Evolutionary conservation across 1,140 invertebrate species (phyloP).

Genomic region (Bombus pyrosoma): DNA sequence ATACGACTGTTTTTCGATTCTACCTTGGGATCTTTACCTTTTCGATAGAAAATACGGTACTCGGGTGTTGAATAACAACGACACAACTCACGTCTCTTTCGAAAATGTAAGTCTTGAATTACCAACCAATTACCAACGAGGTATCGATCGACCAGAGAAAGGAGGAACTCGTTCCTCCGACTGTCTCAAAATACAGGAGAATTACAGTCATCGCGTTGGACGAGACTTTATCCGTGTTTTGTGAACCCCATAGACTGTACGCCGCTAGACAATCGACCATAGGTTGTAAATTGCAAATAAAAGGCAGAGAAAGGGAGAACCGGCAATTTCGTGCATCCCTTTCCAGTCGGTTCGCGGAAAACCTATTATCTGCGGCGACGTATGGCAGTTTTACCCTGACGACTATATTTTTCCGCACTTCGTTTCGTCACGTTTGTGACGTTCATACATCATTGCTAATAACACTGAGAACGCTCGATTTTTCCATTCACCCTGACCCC

Average conservation of each 20-base stretch:
- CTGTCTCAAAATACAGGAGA: slow-evolving; percentile 17
- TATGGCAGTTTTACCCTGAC: no score
- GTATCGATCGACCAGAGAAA: background rate
- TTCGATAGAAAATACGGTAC: background rate
- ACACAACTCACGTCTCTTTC: background rate
- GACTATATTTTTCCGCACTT: no score
- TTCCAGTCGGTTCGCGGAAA: slow-evolving; percentile 1
- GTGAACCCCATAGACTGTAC: background rate
- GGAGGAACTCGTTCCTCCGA: background rate
- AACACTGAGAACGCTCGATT: background rate
- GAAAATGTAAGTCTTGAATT: background rate
- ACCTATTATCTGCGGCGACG: background rate
- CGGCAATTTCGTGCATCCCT: slow-evolving; percentile 25
- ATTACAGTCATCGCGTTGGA: slow-evolving; percentile 2
- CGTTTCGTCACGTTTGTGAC: background rate
- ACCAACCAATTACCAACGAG: slow-evolving; percentile 4
- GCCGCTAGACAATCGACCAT: background rate
- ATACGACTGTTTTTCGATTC: background rate
- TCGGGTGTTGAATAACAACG: background rate
- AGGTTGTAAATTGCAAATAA: slow-evolving; percentile 5
- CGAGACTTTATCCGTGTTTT: slow-evolving; percentile 22
- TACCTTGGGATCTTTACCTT: background rate
- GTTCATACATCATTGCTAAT: slow-evolving; percentile 5
- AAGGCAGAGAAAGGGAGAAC: background rate
- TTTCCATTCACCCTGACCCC: slow-evolving; percentile 9